A percentile compares a stretch with the other conserved stretches of the same genome.
phyloP scores from a whole-genome alignment of 2,113 vertebrate species.

The Amblyopsis rosae region DNA sequence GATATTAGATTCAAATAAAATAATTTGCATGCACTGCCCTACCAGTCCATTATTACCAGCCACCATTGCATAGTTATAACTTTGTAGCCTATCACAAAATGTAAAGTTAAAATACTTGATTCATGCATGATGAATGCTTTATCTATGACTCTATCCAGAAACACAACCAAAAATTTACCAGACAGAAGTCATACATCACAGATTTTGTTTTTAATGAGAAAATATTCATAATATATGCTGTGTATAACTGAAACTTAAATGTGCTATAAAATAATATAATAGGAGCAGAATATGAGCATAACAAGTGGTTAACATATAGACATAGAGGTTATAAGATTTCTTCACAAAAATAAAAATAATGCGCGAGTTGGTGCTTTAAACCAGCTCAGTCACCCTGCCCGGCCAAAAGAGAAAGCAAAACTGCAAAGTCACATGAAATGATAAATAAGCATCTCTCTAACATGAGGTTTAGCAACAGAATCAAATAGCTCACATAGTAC shows the following conservation, averaged over 20 bases:
- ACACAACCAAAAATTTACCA: not conserved
- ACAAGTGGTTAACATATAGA: conserved; percentile 91
- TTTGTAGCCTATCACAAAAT: no score
- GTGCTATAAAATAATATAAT: conserved; percentile 83
- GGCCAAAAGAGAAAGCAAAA: conserved; percentile 8
- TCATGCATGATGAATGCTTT: no score
- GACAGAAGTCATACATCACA: conserved; percentile 17
- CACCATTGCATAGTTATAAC: no score
- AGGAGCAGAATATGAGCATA: conserved; percentile 83
- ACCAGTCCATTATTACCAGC: no score
- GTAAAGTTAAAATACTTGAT: no score
- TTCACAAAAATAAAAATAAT: conserved; percentile 25
- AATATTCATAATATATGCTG: conserved; percentile 88
- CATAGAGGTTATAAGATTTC: conserved; percentile 66
- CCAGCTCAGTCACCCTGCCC: conserved; percentile 3
- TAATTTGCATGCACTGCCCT: no score
- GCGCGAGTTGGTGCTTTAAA: conserved; percentile 1
- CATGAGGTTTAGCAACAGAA: conserved; percentile 61
- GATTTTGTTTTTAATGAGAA: conserved; percentile 94
- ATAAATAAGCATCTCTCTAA: conserved; percentile 65
- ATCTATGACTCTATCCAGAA: not conserved
- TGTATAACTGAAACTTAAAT: conserved; percentile 86
- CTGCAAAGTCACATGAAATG: conserved; percentile 50
- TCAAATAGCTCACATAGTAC: conserved; percentile 44
- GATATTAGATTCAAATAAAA: no score